Evolutionary conservation across 2,888 invertebrate genomes (phyloP), one percentile per base, ranked within the genome.

Genomic region (Acleris cristana): DNA sequence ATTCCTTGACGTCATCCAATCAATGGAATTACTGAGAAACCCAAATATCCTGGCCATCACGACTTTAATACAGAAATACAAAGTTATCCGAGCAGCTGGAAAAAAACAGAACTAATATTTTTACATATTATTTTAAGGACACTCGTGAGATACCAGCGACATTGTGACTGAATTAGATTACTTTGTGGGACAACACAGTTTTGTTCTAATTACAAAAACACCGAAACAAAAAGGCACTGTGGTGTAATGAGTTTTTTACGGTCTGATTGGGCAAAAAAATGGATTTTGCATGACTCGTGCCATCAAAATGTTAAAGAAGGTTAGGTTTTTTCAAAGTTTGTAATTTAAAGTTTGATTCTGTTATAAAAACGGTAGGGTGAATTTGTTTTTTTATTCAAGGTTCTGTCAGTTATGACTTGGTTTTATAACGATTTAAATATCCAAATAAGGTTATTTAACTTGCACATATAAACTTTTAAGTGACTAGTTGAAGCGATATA

Each of bases 231-330:
- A 66, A 72, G 66, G 71, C 74, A 72, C 72, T 73, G 68, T 76
- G 82, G 82, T 79, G 83, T 85, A 86, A 85, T 85, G 81, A 78
- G 76, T 84, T 90, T 89, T 90, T 90, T 88, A 84, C 70, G 48
- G 72, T 74, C 70, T 77, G 82, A 79, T 79, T 76, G 82, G 76
- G 74, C 75, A 76, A 80, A 85, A 87, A 71, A 72, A 88, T 87
- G 87, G 85, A 87, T 87, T 87, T 89, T 8, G 74, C 76, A 69
- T 72, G 82, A 83, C 85, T 87, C 87, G 87, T 87, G 89, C 84
- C 83, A 79, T 63, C 67, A 62, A 52, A 57, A 63, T 61, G 79
- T 79, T 80, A 69, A 71, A 72, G 70, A 74, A 73, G 78, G 77
- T 75, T 74, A 73, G 19, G 71, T 65, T 63, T 73, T 77, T 74